Evolutionary conservation across 2,797 vertebrate genomes (phyloP).

Genomic region (Myotis findleyi): DNA sequence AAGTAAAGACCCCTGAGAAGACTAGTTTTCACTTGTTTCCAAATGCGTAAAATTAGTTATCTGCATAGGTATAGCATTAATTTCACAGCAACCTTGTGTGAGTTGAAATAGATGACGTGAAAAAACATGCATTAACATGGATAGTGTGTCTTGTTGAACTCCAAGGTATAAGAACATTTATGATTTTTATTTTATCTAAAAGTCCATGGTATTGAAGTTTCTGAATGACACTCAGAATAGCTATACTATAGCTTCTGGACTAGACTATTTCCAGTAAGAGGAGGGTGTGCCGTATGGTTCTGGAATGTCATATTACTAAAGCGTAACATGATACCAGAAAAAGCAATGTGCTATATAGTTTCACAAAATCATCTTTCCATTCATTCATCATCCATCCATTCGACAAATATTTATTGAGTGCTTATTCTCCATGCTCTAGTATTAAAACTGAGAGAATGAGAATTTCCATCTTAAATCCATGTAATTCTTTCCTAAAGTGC

Average conservation of each 20-base stretch:
- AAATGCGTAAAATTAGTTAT: neutral
- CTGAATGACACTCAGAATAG: neutral
- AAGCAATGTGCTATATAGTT: constrained; percentile 38
- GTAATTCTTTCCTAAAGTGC: constrained; percentile 54
- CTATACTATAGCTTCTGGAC: neutral
- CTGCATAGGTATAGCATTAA: constrained; percentile 39
- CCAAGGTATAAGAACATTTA: constrained; percentile 58
- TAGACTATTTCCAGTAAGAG: constrained; percentile 61
- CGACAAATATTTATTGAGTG: constrained; percentile 35
- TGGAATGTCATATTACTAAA: constrained; percentile 51
- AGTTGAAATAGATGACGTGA: constrained; percentile 45
- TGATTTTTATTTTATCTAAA: constrained; percentile 72
- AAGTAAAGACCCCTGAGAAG: constrained; percentile 13
- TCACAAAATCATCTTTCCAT: constrained; percentile 37
- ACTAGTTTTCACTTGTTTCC: neutral
- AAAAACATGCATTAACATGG: constrained; percentile 46
- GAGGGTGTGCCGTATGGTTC: neutral
- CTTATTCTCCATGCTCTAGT: neutral
- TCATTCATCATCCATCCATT: neutral
- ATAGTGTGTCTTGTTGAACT: constrained; percentile 56
- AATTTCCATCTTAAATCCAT: constrained; percentile 67
- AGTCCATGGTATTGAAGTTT: neutral
- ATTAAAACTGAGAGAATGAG: constrained; percentile 35
- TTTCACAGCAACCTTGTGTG: constrained; percentile 14
- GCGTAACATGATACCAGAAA: constrained; percentile 22